Conservation (phyloP, 2,888 invertebrate species). For the Malthinus seriepunctatus region DNA sequence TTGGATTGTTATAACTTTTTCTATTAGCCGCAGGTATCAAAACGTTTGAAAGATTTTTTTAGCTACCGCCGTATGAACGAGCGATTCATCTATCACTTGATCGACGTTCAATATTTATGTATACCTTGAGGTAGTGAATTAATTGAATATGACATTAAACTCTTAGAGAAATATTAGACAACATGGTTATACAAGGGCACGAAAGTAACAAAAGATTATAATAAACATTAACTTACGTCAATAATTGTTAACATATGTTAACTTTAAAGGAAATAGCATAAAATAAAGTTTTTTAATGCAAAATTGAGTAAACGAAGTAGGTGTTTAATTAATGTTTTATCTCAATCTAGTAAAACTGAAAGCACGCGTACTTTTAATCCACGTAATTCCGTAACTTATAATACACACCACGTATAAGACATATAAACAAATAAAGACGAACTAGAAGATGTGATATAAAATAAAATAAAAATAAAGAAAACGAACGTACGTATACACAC, state of each 20-base stretch:
- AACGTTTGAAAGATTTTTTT: too few relatives aligned
- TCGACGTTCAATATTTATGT: too few relatives aligned
- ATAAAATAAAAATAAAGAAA: constrained; percentile 35
- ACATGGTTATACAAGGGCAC: background rate
- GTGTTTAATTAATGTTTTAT: constrained; percentile 34
- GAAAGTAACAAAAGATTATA: constrained; percentile 22
- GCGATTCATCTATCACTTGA: too few relatives aligned
- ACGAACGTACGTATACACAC: constrained; percentile 5
- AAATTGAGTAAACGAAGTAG: constrained; percentile 28
- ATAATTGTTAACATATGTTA: too few relatives aligned
- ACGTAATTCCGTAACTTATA: background rate
- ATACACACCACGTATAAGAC: constrained; percentile 4
- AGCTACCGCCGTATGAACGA: too few relatives aligned
- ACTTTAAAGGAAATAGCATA: too few relatives aligned
- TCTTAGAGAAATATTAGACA: too few relatives aligned
- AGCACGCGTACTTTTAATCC: constrained; percentile 12
- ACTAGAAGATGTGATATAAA: constrained; percentile 24
- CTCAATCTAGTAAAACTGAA: constrained; percentile 22
- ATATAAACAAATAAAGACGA: constrained; percentile 5
- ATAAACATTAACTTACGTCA: constrained; percentile 21
- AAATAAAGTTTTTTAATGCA: constrained; percentile 11
- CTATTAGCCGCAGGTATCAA: too few relatives aligned
- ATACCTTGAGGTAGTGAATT: too few relatives aligned
- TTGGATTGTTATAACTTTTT: too few relatives aligned
- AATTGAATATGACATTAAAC: too few relatives aligned